Evolutionary conservation across 2,888 invertebrate genomes (phyloP).

Genomic region (Isotomurus palustris): DNA sequence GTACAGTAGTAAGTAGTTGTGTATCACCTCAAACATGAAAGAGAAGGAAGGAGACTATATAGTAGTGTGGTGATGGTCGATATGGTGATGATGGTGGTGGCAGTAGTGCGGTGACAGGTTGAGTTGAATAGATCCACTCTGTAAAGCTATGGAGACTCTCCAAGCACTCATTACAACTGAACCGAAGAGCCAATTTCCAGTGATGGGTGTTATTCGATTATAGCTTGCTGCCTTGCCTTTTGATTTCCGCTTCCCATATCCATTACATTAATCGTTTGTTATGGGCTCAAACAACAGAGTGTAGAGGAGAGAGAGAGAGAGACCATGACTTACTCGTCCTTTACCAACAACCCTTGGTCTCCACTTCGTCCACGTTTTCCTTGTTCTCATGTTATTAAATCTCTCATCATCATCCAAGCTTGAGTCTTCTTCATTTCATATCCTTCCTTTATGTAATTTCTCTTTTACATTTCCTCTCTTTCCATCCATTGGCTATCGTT

Average conservation of each 20-base stretch:
- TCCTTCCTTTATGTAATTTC: neutral
- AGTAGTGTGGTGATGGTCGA: neutral
- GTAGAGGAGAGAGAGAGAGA: too few species aligned
- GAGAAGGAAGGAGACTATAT: neutral
- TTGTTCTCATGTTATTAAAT: too few species aligned
- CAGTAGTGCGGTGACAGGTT: slow-evolving; percentile 17
- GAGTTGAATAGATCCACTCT: slow-evolving; percentile 17
- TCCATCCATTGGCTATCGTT: too few species aligned
- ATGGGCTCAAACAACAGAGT: slow-evolving; percentile 1
- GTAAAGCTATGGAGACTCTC: slow-evolving; percentile 17
- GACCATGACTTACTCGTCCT: too few species aligned
- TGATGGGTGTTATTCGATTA: slow-evolving; percentile 39
- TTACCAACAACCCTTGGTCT: too few species aligned
- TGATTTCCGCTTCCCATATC: slow-evolving; percentile 40
- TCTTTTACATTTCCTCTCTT: too few species aligned
- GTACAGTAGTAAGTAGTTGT: neutral
- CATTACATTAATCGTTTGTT: slow-evolving; percentile 24
- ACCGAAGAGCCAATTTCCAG: slow-evolving; percentile 38
- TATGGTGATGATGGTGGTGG: too few species aligned
- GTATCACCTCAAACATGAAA: neutral
- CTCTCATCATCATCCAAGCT: neutral
- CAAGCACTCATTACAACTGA: slow-evolving; percentile 36
- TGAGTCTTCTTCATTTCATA: neutral
- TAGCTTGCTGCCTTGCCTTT: slow-evolving; percentile 30
- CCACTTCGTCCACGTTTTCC: too few species aligned